These are phyloP conservation scores for Holotrichia oblita DNA, from an alignment of 1,140 invertebrate species.

Conservation along the genomic window DNA sequence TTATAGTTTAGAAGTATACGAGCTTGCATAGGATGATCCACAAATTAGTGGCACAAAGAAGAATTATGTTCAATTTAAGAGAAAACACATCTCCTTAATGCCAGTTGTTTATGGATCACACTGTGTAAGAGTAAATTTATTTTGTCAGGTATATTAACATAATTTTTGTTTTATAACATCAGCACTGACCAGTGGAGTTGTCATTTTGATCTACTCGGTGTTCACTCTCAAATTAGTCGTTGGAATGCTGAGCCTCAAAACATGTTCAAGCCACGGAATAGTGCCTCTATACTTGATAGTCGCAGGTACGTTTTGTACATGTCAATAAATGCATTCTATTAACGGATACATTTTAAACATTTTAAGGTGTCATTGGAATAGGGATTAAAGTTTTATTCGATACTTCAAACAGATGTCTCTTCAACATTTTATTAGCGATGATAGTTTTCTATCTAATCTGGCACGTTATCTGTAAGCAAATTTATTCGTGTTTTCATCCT, in stretches of 20 bases:
- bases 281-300: conserved; percentile 57
- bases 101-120: no score
- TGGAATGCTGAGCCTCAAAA: conserved; percentile 55
- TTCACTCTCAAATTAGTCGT: conserved; percentile 54
- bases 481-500: no score
- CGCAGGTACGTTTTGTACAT: conserved; percentile 51
- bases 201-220: conserved; percentile 53
- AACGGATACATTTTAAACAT: not conserved
- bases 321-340: not conserved
- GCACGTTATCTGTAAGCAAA: conserved; percentile 54
- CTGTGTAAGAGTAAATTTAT: no score
- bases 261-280: conserved; percentile 52
- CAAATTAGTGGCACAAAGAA: no score
- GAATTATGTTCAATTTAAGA: no score
- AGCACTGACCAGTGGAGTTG: conserved; percentile 56
- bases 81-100: no score
- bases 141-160: not conserved
- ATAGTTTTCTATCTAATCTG: conserved; percentile 50
- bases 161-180: conserved; percentile 42
- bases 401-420: conserved; percentile 51
- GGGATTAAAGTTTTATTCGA: conserved; percentile 43
- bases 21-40: no score
- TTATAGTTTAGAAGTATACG: no score
- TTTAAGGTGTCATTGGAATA: conserved; percentile 48
- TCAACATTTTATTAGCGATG: conserved; percentile 48